Base-by-base conservation (phyloP, 35 echinoderm and acorn worm species). In the Lytechinus variegatus region DNA sequence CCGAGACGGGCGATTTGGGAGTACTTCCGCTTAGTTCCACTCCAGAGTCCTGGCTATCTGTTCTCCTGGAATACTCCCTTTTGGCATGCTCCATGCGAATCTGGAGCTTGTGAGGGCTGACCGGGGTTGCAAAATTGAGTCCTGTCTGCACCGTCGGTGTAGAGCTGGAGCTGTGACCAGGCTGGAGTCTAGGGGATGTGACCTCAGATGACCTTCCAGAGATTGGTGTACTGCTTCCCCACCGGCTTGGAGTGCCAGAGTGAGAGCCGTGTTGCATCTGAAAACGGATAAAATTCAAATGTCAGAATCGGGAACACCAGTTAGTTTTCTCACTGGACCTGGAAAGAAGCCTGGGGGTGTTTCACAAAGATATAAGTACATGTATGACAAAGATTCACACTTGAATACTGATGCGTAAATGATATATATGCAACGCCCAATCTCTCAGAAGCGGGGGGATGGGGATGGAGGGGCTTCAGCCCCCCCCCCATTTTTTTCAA, bases 181-280 rank as follows among this genome's bases (percentile, higher is more conserved):
- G 92, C 55, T 95, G 87, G 27, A 94, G 91, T 16, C 97, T 97
- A 12, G 98, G 97, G 19, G 92, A 91, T 9, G 96, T 97, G 8
- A 97, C 98, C 86, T 93, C 95, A 4, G 98, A 99, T 3, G 98
- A 99, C 13, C 98, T 89, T 8, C 98, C 98, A 28, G 98, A 99
- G 57, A 97, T 95, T 8, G 98, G 98, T 3, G 98, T 97, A 27
- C 96, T 92, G 6, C 95, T 55, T 66, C 97, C 94, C 95, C 97
- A 96, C 0, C 96, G 95, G 52, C 94, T 99, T 52, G 98, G 98
- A 3, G 98, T 99, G 8, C 95, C 95, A 27, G 87, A 87, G 21
- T 91, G 52, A 33, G 95, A 96, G 4, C 96, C 55, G 28, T 96
- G 87, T 44, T 96, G 89, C 55, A 95, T 95, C 58, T 66, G 14